phyloP scores from a whole-genome alignment of 2,113 vertebrate genomes.

The Fukomys damarensis region DNA sequence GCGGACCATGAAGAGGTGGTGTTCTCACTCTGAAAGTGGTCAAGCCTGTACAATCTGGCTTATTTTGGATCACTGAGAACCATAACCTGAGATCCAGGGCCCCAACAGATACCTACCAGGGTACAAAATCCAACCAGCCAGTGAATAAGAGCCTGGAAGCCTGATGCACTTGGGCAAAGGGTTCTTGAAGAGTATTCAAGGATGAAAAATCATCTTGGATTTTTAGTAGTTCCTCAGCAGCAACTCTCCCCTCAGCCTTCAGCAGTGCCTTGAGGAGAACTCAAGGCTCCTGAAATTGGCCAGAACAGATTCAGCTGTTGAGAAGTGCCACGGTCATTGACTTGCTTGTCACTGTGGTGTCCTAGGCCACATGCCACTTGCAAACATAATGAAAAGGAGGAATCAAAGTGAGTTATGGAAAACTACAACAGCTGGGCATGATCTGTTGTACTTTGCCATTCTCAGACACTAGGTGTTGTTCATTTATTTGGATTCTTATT shows the following conservation, averaged over 20 bases:
- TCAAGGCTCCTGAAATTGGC: not conserved
- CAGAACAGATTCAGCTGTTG: not conserved
- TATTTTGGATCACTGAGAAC: not conserved
- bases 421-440: not conserved
- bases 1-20: not conserved
- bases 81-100: not conserved
- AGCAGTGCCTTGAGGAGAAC: not conserved
- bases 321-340: not conserved
- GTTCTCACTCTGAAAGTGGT: conserved; percentile 13
- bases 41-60: not conserved
- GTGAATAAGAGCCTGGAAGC: conserved; percentile 27
- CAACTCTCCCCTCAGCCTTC: not conserved
- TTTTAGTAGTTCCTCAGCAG: conserved; percentile 33
- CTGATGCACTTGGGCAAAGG: not conserved
- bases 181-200: conserved; percentile 54
- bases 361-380: not conserved
- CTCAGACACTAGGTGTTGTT: not conserved
- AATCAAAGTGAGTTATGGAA: not conserved
- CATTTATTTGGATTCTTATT: conserved; percentile 11
- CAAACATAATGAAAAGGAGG: not conserved
- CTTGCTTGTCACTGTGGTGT: not conserved
- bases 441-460: not conserved
- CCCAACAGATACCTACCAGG: not conserved
- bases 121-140: not conserved
- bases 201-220: conserved; percentile 3